A percentile compares a stretch with the other conserved stretches of the same genome.
These are phyloP conservation scores for Platygyra sinensis DNA, from an alignment of 64 coral and sea anemone genomes.

Conservation along the genomic window DNA sequence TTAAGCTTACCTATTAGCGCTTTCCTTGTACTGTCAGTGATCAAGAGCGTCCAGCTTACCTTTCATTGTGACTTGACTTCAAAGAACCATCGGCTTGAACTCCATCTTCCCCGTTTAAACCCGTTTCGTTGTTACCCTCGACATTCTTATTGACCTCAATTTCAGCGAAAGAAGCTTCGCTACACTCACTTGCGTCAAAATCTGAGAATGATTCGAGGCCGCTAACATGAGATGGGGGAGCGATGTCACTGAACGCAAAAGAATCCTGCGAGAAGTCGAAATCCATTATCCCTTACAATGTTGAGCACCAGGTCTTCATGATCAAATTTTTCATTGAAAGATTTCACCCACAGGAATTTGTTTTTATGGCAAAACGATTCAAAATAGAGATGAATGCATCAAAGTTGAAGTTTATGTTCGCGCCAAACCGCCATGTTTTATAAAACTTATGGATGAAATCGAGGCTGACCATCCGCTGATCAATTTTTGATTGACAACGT, in stretches of 20 bases:
- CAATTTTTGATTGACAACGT: background rate
- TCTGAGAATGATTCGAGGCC: constrained; percentile 89
- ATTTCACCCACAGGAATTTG: background rate
- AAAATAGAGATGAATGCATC: background rate
- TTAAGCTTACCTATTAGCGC: no score
- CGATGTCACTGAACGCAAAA: constrained; percentile 84
- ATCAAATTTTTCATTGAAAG: background rate
- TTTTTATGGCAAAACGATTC: background rate
- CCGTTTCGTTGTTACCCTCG: background rate
- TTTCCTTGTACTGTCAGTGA: background rate
- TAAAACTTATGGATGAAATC: constrained; percentile 6
- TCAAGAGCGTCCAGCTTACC: background rate
- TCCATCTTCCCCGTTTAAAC: background rate
- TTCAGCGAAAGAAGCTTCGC: constrained; percentile 36
- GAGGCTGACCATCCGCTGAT: constrained; percentile 39
- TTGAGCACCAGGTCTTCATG: background rate
- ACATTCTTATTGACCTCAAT: background rate
- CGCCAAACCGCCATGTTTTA: constrained; percentile 58
- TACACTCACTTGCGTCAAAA: constrained; percentile 76
- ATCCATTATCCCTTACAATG: constrained; percentile 43
- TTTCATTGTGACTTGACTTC: background rate
- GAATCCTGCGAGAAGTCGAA: constrained; percentile 81
- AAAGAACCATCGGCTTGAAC: background rate
- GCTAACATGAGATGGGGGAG: constrained; percentile 81
- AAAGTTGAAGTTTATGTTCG: constrained; percentile 17